Base-by-base conservation (phyloP, 1,140 invertebrate species). In the Atta texana region DNA sequence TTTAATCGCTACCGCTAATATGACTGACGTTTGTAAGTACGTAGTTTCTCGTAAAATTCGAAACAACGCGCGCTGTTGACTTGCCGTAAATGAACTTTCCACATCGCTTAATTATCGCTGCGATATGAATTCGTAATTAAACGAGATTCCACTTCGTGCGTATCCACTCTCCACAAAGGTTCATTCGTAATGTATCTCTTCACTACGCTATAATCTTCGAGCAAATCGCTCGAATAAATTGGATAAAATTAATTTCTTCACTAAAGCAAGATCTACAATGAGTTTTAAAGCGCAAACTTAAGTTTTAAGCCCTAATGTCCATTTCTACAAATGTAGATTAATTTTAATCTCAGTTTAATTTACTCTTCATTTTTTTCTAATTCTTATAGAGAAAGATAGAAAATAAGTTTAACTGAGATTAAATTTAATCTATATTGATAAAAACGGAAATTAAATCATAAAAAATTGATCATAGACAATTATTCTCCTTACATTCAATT, bases 1-100 rank as follows among this genome's bases (percentile, higher is more conserved):
- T 55, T 71, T 81, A 81, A 81, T 71, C 77, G 49, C 31, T 18
- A 14, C 16, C 24, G 63, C 55, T 81, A 81, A 69, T 81, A 71
- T 49, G 64, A 81, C 51, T 80, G 31, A 69, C 64, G 10, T 53
- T 53, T 24, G 44, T 69, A 18, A 24, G 53, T 28, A 63, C 55
- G 34, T 31, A 24, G 57, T 8, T 64, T 16, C 39, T 49, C 57
- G 31, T 51, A 53, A 81, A 81, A 69, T 68, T 68, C 61, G 63
- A 55, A 80, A 39, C 14, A 69, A 71, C 18, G 55, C 64, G 49
- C 49, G 34, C 21, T 55, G 18, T 6, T 31, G 21, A 69, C 14
- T 61, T 34, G 12, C 44, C 14, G 14, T 39, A 55, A 81, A 55
- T 53, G 44, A 8, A 24, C 49, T 55, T 24, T 69, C 18, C 44